phyloP scores from a whole-genome alignment of 2,113 vertebrate species.

The Calidris pygmaea region DNA sequence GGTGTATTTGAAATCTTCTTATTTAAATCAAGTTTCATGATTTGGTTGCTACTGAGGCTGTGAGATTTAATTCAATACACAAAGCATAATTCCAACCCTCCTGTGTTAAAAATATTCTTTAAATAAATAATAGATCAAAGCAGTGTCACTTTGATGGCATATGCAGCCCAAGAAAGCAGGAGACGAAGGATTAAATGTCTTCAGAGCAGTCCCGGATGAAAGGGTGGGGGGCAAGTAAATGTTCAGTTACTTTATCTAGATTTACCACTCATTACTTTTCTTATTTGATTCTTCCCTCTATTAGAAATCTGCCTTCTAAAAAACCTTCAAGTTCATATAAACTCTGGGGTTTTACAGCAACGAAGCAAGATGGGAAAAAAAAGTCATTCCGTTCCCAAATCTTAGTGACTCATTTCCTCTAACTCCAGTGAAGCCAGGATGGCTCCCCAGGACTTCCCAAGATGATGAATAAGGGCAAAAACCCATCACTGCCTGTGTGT shows the following conservation, averaged over 20 bases:
- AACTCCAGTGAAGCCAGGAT: neutral
- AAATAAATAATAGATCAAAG: constrained; percentile 69
- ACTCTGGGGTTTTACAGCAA: neutral
- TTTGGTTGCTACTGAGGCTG: constrained; percentile 14
- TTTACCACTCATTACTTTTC: neutral
- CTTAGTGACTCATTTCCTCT: neutral
- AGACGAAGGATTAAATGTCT: neutral
- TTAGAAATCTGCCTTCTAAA: neutral
- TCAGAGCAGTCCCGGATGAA: neutral
- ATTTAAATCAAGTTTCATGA: constrained; percentile 63
- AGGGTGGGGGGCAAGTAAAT: neutral
- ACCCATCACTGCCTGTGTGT: neutral
- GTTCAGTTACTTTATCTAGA: neutral
- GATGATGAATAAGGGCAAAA: neutral
- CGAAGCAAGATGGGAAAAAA: neutral
- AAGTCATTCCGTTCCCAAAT: neutral
- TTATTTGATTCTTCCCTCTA: neutral
- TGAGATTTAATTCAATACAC: constrained; percentile 66
- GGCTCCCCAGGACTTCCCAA: neutral
- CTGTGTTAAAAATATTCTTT: constrained; percentile 47
- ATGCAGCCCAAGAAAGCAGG: neutral
- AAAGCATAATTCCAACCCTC: constrained; percentile 58
- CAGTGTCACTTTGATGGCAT: constrained; percentile 27
- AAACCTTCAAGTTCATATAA: neutral
- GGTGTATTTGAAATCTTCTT: neutral